Conservation (phyloP, 2,113 vertebrate genomes). For the Aspidoscelis tigris region DNA sequence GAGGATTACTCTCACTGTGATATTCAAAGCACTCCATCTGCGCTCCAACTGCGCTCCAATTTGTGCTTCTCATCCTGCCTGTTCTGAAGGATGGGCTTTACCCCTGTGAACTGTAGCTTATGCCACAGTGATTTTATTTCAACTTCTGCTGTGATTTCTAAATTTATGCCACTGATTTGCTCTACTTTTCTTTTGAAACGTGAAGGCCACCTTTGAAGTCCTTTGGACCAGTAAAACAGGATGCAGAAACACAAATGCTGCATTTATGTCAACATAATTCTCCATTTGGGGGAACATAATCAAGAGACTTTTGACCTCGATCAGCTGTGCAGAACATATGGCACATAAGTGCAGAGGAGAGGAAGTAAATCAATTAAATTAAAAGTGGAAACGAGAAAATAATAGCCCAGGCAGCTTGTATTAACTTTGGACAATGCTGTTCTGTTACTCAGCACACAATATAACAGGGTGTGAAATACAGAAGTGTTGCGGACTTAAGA, state of each 20-base stretch:
- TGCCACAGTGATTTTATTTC: not conserved
- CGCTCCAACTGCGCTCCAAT: not conserved
- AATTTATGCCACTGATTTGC: not conserved
- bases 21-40: too few relatives aligned
- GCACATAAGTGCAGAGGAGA: not conserved
- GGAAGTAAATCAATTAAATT: not conserved
- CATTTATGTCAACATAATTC: not conserved
- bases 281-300: not conserved
- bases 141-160: not conserved
- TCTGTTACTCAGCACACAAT: not conserved
- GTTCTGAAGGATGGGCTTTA: not conserved
- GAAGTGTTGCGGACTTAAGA: not conserved
- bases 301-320: not conserved
- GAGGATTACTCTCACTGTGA: too few relatives aligned
- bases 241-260: not conserved
- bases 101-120: too few relatives aligned
- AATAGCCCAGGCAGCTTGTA: not conserved
- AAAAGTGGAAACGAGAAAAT: not conserved
- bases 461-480: not conserved
- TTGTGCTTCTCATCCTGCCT: too few relatives aligned
- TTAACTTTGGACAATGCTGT: not conserved
- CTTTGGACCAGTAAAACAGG: too few relatives aligned
- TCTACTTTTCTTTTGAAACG: not conserved
- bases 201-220: too few relatives aligned
- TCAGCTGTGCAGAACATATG: not conserved